A percentile compares a stretch with the other conserved stretches of the same genome.
Conservation (phyloP, 2,888 invertebrate genomes). For the Parapristionchus giblindavisi region DNA sequence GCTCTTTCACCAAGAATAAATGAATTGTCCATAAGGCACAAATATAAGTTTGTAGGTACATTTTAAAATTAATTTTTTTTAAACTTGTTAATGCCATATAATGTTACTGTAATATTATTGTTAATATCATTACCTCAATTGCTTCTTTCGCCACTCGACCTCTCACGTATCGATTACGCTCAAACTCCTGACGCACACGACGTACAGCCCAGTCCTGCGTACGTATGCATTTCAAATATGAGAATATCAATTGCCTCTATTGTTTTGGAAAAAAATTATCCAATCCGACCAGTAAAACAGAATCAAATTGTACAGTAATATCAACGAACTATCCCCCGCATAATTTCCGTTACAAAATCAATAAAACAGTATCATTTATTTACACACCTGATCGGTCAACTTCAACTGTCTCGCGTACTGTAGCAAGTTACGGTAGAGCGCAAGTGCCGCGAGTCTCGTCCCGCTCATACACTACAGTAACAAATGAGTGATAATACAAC, state of each 20-base stretch:
- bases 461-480: conserved; percentile 6
- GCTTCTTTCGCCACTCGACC: conserved; percentile 1
- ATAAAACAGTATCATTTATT: conserved; percentile 54
- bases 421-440: conserved; percentile 82
- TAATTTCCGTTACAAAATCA: neutral
- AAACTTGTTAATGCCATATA: too few relatives aligned
- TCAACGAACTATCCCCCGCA: neutral
- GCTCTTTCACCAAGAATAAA: too few relatives aligned
- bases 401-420: conserved; percentile 82
- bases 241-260: too few relatives aligned
- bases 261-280: neutral
- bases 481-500: too few relatives aligned
- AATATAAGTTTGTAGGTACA: too few relatives aligned
- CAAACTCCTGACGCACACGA: conserved; percentile 81
- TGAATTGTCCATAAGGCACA: too few relatives aligned
- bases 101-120: too few relatives aligned
- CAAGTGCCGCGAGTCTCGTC: conserved; percentile 75
- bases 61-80: too few relatives aligned
- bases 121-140: neutral
- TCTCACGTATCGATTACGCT: conserved; percentile 74
- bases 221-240: too few relatives aligned
- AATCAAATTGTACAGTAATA: too few relatives aligned
- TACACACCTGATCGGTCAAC: conserved; percentile 79
- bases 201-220: conserved; percentile 77
- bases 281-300: neutral